phyloP scores from a whole-genome alignment of 2,797 vertebrate species.

The Typhlichthys subterraneus region DNA sequence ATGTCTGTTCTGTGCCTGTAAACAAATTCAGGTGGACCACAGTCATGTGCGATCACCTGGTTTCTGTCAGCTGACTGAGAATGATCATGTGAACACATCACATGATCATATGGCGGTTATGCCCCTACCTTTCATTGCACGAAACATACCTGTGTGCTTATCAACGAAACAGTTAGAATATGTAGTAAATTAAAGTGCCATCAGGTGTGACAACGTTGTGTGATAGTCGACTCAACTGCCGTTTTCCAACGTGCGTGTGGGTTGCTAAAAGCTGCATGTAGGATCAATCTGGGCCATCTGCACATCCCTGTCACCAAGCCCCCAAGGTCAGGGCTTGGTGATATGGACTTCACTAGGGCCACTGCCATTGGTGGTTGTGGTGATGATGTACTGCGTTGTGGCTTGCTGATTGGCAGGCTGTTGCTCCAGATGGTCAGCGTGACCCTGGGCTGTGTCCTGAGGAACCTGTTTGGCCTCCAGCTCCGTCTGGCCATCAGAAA shows the following conservation, averaged over 20 bases:
- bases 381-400: conserved; percentile 95
- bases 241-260: conserved; percentile 13
- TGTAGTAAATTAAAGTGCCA: no score
- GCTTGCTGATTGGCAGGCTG: conserved; percentile 78
- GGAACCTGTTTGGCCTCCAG: conserved; percentile 87
- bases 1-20: conserved; percentile 13
- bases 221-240: no score
- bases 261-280: conserved; percentile 47
- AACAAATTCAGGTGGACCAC: conserved; percentile 2
- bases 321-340: conserved; percentile 82
- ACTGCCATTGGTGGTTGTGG: conserved; percentile 87
- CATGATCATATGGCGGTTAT: no score
- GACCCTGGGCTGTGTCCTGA: conserved; percentile 70
- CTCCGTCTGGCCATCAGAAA: conserved; percentile 91
- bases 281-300: conserved; percentile 6
- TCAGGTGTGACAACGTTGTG: no score
- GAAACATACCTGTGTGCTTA: no score
- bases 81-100: no score
- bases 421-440: conserved; percentile 83
- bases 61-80: no score
- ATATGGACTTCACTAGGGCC: conserved; percentile 88
- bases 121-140: no score
- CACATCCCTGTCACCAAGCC: background rate
- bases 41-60: no score
- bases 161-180: no score